Base-by-base conservation (phyloP, 2,113 vertebrate species). In the Urocitellus parryii region DNA sequence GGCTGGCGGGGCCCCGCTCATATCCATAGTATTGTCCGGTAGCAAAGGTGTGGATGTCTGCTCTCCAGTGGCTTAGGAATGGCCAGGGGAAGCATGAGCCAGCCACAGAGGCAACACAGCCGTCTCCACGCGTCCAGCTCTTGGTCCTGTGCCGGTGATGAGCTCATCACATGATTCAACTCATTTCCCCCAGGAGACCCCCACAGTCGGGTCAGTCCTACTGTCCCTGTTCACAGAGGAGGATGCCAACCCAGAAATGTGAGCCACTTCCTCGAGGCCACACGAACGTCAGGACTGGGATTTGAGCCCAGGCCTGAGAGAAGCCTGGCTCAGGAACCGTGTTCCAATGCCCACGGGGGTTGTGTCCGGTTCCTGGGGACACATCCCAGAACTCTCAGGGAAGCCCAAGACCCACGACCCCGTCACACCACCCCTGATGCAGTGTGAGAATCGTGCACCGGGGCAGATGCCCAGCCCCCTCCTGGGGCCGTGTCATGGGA, bases 81-180 rank as follows among this genome's bases (percentile, higher is more conserved):
- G 68, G 42, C 32, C 25, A 24, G 8, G 8, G 42, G 18, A 22
- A 5, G 42, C 51, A 51, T 8, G 1, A 68, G 20, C 86, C 86
- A 58, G 18, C 56, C 56, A 56, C 20, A 22, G 56, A 58, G 56
- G 56, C 1, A 7, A 58, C 56, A 8, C 20, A 2, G 42, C 24
- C 0, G 9, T 7, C 39, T 39, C 13, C 6, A 2, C 0, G 1
- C 0, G 0, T 4, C 34, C 8, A 5, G 73, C 4, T 0, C 0
- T 18, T 24, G 1, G 4, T 12, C 53, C 4, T 29, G 7, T 0
- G 0, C 14, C 0, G 18, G 10, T 3, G 76, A 10, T 1, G 37
- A 3, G 8, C 37, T 7, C 2, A 5, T 8, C 25, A 24, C n/a
- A 7, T 1, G 29, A 27, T 37, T 24, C 34, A 9, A 18, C 83